A percentile compares a stretch with the other conserved stretches of the same genome.
Conservation (phyloP, 2,797 vertebrate species). For the Chrosomus eos region DNA sequence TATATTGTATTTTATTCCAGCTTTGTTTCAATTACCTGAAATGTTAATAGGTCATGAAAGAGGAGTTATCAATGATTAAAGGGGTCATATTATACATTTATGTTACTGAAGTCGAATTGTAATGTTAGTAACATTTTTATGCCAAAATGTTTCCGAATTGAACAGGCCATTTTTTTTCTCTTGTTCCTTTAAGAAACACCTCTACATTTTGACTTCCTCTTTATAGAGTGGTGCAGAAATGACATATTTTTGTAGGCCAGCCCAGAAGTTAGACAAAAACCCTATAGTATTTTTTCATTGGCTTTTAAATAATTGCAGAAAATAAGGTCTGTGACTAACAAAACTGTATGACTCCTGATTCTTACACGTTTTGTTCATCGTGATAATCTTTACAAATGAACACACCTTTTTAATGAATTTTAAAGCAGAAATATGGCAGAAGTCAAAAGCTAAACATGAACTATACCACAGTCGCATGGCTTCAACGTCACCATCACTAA, state of each 20-base stretch:
- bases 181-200: background rate
- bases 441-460: background rate
- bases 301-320: background rate
- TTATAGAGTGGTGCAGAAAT: background rate
- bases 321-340: background rate
- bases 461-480: background rate
- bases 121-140: background rate
- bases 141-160: background rate
- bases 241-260: background rate
- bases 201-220: background rate
- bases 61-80: background rate
- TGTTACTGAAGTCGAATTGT: background rate
- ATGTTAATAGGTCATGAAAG: background rate
- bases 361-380: background rate
- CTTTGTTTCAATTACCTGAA: background rate
- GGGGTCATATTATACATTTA: background rate
- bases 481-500: background rate
- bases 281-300: background rate
- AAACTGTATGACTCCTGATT: background rate
- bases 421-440: background rate
- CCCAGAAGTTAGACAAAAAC: background rate
- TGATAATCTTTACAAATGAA: background rate
- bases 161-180: background rate
- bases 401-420: background rate
- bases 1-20: background rate